These are phyloP conservation scores for Netelia melanura DNA, from an alignment of 2,888 invertebrate genomes.

Conservation along the genomic window DNA sequence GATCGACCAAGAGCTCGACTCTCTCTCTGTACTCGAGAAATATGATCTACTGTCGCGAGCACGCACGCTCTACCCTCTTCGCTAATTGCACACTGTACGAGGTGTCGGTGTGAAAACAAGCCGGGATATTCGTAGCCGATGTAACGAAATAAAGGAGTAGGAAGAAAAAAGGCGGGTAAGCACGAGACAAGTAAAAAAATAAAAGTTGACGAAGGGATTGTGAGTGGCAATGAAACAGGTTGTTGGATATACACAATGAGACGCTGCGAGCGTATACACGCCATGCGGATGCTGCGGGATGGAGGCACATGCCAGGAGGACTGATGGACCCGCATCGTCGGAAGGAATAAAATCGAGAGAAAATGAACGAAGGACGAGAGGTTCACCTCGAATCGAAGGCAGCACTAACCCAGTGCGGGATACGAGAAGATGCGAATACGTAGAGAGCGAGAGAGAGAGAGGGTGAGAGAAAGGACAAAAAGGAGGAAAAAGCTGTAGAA, in stretches of 20 bases:
- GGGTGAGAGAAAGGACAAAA: slow-evolving; percentile 43
- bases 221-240: slow-evolving; percentile 60
- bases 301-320: slow-evolving; percentile 28
- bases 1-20: not conserved
- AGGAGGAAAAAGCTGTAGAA: slow-evolving; percentile 29
- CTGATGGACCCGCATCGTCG: slow-evolving; percentile 76
- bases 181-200: slow-evolving; percentile 27
- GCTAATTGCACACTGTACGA: slow-evolving; percentile 40
- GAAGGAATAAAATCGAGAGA: slow-evolving; percentile 71
- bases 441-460: slow-evolving; percentile 43
- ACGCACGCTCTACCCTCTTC: slow-evolving; percentile 11
- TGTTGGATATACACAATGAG: slow-evolving; percentile 49
- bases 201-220: slow-evolving; percentile 7
- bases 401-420: slow-evolving; percentile 69
- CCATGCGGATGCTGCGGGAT: not conserved
- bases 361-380: slow-evolving; percentile 55
- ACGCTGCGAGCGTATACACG: slow-evolving; percentile 1
- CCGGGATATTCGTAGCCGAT: not conserved
- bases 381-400: slow-evolving; percentile 69
- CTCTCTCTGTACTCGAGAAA: slow-evolving; percentile 9
- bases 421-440: slow-evolving; percentile 48
- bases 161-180: slow-evolving; percentile 11
- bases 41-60: slow-evolving; percentile 17
- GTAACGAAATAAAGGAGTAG: slow-evolving; percentile 28
- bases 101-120: slow-evolving; percentile 45